Conservation (phyloP, 2,888 invertebrate genomes). For the Monochamus alternatus region DNA sequence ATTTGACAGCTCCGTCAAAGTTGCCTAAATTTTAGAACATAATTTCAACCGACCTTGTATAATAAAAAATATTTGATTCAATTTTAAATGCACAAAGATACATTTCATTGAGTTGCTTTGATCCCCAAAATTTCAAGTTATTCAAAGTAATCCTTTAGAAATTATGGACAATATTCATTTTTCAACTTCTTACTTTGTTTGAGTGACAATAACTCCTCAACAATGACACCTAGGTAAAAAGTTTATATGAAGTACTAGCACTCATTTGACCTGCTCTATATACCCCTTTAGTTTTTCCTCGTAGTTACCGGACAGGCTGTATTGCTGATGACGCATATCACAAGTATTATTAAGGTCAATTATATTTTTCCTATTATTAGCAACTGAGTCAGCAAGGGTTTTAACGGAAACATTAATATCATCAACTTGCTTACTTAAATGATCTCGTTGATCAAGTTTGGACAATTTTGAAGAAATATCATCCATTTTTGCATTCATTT, state of each 20-base stretch:
- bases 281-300: not conserved
- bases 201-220: too few species aligned
- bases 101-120: too few species aligned
- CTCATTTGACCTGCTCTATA: not conserved
- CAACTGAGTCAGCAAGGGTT: not conserved
- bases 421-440: not conserved
- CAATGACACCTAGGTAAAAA: too few species aligned
- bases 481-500: not conserved
- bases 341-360: not conserved
- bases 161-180: too few species aligned
- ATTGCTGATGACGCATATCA: not conserved
- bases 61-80: too few species aligned
- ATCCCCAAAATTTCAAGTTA: not conserved
- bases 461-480: not conserved
- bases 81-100: too few species aligned
- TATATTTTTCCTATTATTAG: not conserved
- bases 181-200: too few species aligned
- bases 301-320: not conserved
- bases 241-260: too few species aligned
- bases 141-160: too few species aligned
- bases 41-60: too few species aligned
- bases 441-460: not conserved
- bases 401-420: conserved; percentile 3
- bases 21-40: too few species aligned
- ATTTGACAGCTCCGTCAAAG: too few species aligned